Percentiles rank a stretch among this genome's conserved stretches.
phyloP scores from a whole-genome alignment of 2,113 vertebrate species.

The Rhinolophus sinicus region DNA sequence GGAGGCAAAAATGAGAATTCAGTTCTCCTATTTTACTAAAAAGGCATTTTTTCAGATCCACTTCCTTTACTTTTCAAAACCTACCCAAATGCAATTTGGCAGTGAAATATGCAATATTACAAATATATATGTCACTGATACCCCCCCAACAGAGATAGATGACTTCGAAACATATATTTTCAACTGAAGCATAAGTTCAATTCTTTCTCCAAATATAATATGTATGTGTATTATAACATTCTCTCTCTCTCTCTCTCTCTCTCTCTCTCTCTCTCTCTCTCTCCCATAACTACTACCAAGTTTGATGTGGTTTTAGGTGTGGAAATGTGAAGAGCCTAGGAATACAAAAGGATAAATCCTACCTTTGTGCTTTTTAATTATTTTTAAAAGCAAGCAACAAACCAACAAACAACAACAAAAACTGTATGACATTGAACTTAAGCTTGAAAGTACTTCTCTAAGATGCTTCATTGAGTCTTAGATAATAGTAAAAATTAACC shows the following conservation, averaged over 20 bases:
- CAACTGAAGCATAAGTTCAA: not conserved
- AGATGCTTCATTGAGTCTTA: not conserved
- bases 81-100: not conserved
- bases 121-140: constrained; percentile 16
- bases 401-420: constrained; percentile 1
- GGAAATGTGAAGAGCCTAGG: constrained; percentile 16
- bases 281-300: not conserved
- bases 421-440: not conserved
- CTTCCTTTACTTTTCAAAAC: not conserved
- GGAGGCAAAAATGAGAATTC: not conserved
- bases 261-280: not conserved
- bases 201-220: not conserved
- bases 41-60: not conserved
- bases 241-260: no score
- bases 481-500: not conserved
- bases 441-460: not conserved
- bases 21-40: not conserved
- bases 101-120: not conserved
- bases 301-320: not conserved
- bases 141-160: not conserved
- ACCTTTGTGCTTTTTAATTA: not conserved
- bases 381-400: constrained; percentile 22
- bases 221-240: no score
- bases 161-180: constrained; percentile 54
- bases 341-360: constrained; percentile 27